Evolutionary conservation across 2,888 invertebrate species (phyloP).

Genomic region (Lasioglossum vierecki): DNA sequence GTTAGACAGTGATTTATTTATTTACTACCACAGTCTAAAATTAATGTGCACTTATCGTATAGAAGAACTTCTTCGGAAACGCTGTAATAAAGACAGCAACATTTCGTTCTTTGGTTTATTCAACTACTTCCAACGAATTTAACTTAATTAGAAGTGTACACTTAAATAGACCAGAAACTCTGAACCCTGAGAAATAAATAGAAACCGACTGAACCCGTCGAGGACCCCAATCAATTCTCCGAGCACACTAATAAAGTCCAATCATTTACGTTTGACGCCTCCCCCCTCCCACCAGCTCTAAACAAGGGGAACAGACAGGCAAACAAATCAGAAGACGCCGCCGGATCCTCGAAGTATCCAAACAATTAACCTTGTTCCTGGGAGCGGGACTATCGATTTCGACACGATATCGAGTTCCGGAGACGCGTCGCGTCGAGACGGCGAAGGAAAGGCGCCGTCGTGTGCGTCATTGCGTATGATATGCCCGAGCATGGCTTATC

Average conservation of each 20-base stretch:
- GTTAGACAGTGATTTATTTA: too few relatives aligned
- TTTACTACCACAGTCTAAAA: too few relatives aligned
- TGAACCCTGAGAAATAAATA: not conserved
- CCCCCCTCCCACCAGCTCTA: not conserved
- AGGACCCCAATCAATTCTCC: not conserved
- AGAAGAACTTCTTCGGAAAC: not conserved
- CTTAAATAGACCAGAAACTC: not conserved
- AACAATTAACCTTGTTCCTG: conserved; percentile 16
- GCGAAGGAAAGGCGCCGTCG: conserved; percentile 40
- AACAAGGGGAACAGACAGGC: not conserved
- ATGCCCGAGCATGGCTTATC: conserved; percentile 43
- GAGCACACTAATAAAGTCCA: conserved; percentile 5
- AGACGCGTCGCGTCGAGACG: conserved; percentile 11
- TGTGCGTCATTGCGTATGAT: conserved; percentile 56
- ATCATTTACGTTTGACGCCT: not conserved
- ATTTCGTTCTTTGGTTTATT: not conserved
- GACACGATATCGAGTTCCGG: not conserved
- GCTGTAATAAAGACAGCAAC: not conserved
- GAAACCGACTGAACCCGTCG: not conserved
- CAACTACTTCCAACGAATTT: not conserved
- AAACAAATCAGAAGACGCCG: conserved; percentile 6
- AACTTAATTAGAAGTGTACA: not conserved
- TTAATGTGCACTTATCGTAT: not conserved
- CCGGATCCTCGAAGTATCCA: not conserved
- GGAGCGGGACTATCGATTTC: conserved; percentile 23